Percentiles rank a stretch among this genome's conserved stretches.
Evolutionary conservation across 23 tunicate species (phyloP).

Genomic region (Diplosoma virens): DNA sequence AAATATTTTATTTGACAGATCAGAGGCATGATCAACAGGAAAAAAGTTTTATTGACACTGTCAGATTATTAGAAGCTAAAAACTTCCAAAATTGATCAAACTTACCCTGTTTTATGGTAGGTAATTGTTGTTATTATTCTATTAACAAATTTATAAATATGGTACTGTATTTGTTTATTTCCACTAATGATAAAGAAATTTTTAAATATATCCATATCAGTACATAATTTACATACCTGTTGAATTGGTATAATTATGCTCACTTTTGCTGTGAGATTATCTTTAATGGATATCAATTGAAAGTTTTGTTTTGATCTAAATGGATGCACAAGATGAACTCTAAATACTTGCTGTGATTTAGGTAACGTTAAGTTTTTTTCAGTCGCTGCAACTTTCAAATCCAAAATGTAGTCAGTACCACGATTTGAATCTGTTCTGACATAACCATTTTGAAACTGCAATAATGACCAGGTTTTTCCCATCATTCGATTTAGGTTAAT

Average conservation of each 20-base stretch:
- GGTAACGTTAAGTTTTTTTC: too few species aligned
- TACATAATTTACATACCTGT: neutral
- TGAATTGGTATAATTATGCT: neutral
- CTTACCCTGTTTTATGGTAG: too few species aligned
- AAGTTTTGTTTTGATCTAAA: constrained; percentile 24
- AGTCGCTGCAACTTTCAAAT: constrained; percentile 56
- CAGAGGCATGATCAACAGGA: too few species aligned
- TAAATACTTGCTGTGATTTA: too few species aligned
- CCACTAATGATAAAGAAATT: too few species aligned
- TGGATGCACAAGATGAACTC: constrained; percentile 65
- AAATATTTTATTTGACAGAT: too few species aligned
- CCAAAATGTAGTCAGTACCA: constrained; percentile 81
- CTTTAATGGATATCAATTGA: neutral
- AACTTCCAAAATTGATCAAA: too few species aligned
- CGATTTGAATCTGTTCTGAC: constrained; percentile 47
- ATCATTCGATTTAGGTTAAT: constrained; percentile 68
- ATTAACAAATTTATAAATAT: too few species aligned
- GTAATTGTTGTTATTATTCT: too few species aligned
- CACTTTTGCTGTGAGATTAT: neutral
- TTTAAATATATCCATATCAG: neutral
- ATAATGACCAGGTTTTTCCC: constrained; percentile 54
- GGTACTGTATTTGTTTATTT: too few species aligned
- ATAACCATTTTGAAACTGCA: constrained; percentile 58
- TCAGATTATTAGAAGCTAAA: too few species aligned
- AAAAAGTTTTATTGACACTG: too few species aligned